Conservation (phyloP, 1,140 invertebrate genomes). For the Aphelinus certus region DNA sequence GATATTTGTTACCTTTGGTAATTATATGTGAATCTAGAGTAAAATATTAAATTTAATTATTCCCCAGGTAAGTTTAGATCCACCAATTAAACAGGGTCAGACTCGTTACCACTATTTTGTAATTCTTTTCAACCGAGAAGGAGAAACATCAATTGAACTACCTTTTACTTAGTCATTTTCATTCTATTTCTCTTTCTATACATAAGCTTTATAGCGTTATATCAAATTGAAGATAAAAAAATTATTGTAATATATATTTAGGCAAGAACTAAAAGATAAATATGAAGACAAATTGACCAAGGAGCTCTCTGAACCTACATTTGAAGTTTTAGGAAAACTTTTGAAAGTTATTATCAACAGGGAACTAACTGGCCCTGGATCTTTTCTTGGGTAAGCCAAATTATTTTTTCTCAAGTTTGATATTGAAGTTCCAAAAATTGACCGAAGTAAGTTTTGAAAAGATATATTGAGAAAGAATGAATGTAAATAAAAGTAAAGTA, state of each 20-base stretch:
- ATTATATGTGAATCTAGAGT: too few species aligned
- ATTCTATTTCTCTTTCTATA: too few species aligned
- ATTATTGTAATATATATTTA: conserved; percentile 55
- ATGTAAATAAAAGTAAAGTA: too few species aligned
- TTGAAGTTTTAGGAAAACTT: conserved; percentile 94
- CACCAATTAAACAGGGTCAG: conserved; percentile 99
- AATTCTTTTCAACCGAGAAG: conserved; percentile 92
- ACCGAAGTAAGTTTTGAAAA: too few species aligned
- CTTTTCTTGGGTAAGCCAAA: conserved; percentile 80
- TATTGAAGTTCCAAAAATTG: too few species aligned
- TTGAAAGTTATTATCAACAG: conserved; percentile 96
- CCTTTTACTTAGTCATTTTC: conserved; percentile 82
- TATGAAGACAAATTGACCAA: conserved; percentile 94
- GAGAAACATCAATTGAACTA: conserved; percentile 93
- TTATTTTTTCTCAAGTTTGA: neutral
- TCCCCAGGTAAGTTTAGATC: conserved; percentile 87
- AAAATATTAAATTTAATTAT: conserved; percentile 7
- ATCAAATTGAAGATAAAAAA: too few species aligned
- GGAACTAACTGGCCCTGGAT: conserved; percentile 94
- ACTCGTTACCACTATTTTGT: conserved; percentile 96
- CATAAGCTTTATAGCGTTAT: too few species aligned
- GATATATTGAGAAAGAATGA: too few species aligned
- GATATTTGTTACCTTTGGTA: too few species aligned
- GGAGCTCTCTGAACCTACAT: conserved; percentile 91
- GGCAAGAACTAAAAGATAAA: conserved; percentile 91